Base-by-base conservation (phyloP, 2,113 vertebrate species). In the Hippolais icterina region DNA sequence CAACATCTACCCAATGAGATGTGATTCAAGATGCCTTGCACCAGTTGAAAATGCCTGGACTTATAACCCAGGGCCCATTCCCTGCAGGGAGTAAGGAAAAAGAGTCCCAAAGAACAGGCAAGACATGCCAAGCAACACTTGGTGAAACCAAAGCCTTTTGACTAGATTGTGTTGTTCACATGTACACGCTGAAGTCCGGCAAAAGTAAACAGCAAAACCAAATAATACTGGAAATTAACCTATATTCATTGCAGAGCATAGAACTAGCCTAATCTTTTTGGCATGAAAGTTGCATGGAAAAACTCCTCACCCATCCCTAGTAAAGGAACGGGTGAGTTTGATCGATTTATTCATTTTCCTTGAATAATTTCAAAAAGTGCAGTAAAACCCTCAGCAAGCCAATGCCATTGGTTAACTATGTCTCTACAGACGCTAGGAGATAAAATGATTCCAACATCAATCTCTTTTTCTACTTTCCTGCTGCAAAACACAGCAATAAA, bases 401-500 rank as follows among this genome's bases (percentile, higher is more conserved):
- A 89, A 87, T 90, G 50, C 42, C 59, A 79, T 63, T 80, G 66
- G 66, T 83, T 92, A 94, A 77, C 89, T 75, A 47, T 35, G 44
- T 66, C 91, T 77, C 61, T 35, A 44, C 44, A 86, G 65, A 86
- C 24, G 0, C 74, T 53, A 44, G 74, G 52, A 95, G 89, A 90
- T 60, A 94, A 96, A 94, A 64, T 46, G 3, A 95, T 68, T 94
- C 82, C 68, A 77, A 63, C 84, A 95, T 94, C 84, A 86, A 94
- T 95, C 87, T 95, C 74, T 93, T 87, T 52, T 82, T 93, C 82
- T 83, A 76, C 77, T 89, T 93, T 85, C 75, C 56, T 78, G 41
- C 87, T 74, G 63, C 75, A 93, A 95, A 96, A 87, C 66, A 93
- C 39, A 77, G 63, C 70, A 91, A 79, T 96, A 96, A 97, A 96